Percentiles rank a stretch among this genome's conserved stretches.
These are phyloP conservation scores for Microplitis deprimator DNA, from an alignment of 2,888 invertebrate genomes.

Conservation along the genomic window DNA sequence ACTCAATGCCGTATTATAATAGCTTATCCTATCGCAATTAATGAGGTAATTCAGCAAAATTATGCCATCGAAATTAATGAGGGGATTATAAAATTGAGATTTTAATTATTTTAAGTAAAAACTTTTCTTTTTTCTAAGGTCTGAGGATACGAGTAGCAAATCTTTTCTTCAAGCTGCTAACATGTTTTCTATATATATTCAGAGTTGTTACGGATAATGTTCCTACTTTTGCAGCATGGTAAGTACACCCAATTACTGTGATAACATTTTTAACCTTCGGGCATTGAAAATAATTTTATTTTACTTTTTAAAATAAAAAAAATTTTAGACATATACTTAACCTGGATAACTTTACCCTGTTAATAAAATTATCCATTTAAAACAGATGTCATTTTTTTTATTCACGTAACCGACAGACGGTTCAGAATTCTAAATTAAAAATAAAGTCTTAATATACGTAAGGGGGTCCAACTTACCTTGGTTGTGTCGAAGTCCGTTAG, in stretches of 20 bases:
- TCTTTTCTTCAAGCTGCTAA: conserved; percentile 95
- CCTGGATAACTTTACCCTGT: neutral
- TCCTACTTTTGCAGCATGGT: conserved; percentile 91
- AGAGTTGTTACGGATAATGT: conserved; percentile 92
- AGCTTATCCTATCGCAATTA: neutral
- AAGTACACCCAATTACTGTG: conserved; percentile 69
- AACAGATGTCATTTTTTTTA: no score
- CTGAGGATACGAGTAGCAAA: conserved; percentile 98
- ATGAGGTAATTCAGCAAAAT: neutral
- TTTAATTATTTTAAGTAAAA: neutral
- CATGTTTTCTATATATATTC: conserved; percentile 96
- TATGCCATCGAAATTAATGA: neutral
- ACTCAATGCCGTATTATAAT: neutral
- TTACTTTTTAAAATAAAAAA: neutral
- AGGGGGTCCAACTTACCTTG: no score
- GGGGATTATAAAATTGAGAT: neutral
- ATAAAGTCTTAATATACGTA: no score
- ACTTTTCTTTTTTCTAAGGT: conserved; percentile 79
- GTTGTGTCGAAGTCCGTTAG: no score
- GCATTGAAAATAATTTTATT: neutral
- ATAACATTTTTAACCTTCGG: neutral
- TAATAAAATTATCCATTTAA: no score
- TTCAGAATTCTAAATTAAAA: no score
- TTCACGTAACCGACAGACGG: no score
- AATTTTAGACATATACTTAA: neutral